Base-by-base conservation (phyloP, 2,888 invertebrate genomes). In the Trachelus troglodyta region DNA sequence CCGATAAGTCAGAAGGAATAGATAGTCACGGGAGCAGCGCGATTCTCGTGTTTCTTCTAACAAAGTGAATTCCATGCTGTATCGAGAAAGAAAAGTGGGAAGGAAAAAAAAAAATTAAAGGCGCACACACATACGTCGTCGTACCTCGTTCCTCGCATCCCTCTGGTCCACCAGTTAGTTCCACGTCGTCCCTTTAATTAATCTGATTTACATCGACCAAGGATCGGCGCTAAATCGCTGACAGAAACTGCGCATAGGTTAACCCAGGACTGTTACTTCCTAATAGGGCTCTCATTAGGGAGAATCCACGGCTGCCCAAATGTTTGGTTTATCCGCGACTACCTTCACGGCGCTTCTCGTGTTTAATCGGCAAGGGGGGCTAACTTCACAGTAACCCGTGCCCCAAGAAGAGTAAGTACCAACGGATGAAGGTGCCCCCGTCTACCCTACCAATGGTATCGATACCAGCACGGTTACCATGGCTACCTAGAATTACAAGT, bases 241-340 rank as follows among this genome's bases (percentile, higher is more conserved):
- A 87, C 87, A 87, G 84, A 84, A 83, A 78, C 83, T 82, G 81
- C 83, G 82, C 85, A 85, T 85, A 40, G 40, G 40, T 40, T 40
- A 85, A 85, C 82, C 76, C 81, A 15, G 40, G 40, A 83, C 86
- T 85, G 85, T 88, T 87, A 87, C 85, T 87, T 87, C 90, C 90
- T 90, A 90, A 90, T 90, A 89, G 88, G 90, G 89, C 85, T 87
- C 89, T 90, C 90, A 89, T 90, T 90, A 90, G 88, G 85, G 86
- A 86, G 85, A 87, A 88, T 40, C 86, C 85, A 78, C 79, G 40
- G 71, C 80, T 79, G 76, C 82, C 87, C 79, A 85, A 86, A 87
- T 83, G 81, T 81, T 83, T 76, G 77, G 35, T 73, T 79, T 73
- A 71, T n/a, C 40, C 31, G 34, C 79, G 33, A 34, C 69, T 33